phyloP scores from a whole-genome alignment of 2,888 invertebrate genomes.

The Leptinotarsa peninsularis region DNA sequence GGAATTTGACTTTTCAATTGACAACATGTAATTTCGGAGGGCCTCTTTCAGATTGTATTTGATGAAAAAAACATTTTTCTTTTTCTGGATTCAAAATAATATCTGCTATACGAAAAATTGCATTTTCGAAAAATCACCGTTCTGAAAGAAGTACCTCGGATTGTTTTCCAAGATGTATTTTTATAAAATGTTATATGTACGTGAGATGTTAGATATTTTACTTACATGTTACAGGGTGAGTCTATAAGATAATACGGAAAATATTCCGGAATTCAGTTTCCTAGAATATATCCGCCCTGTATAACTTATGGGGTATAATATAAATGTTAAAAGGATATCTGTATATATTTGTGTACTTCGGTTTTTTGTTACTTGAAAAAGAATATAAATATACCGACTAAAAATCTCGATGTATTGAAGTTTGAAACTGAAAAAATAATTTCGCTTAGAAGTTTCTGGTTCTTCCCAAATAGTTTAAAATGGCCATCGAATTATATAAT shows the following conservation, averaged over 20 bases:
- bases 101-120: neutral
- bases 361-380: conserved; percentile 21
- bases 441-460: conserved; percentile 35
- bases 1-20: conserved; percentile 10
- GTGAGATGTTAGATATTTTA: conserved; percentile 26
- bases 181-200: conserved; percentile 37
- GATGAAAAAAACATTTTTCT: neutral
- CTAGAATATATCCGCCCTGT: neutral
- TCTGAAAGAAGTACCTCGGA: conserved; percentile 27
- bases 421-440: conserved; percentile 11
- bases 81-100: neutral
- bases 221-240: conserved; percentile 14
- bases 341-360: conserved; percentile 30
- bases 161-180: conserved; percentile 39
- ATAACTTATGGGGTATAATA: neutral
- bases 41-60: conserved; percentile 15
- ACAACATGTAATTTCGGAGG: conserved; percentile 10
- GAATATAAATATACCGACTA: conserved; percentile 13
- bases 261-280: neutral
- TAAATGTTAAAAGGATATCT: conserved; percentile 23
- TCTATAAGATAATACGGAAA: neutral
- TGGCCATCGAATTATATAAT: conserved; percentile 22
- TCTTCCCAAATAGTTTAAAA: conserved; percentile 42
- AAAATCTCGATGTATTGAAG: conserved; percentile 22
- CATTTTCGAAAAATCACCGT: conserved; percentile 10